These are phyloP conservation scores for Electrona antarctica DNA, from an alignment of 2,113 vertebrate genomes.

Conservation along the genomic window DNA sequence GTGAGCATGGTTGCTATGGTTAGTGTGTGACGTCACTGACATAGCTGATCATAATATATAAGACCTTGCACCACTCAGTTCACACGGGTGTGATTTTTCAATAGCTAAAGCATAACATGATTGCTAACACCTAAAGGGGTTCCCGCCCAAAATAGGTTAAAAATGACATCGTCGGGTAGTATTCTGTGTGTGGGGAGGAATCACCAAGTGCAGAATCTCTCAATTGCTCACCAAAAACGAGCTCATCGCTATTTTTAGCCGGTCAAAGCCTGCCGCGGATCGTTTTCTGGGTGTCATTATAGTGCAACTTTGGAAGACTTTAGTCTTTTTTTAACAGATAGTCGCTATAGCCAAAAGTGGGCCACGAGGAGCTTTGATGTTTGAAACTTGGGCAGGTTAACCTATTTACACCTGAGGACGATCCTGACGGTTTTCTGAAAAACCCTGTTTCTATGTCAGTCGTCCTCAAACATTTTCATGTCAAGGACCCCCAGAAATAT, in stretches of 20 bases:
- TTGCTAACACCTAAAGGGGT: too few species aligned
- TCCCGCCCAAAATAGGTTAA: too few species aligned
- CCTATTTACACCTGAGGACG: conserved; percentile 7
- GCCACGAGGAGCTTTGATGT: conserved; percentile 4
- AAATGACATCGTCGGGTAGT: conserved; percentile 28
- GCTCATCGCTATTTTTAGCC: conserved; percentile 61
- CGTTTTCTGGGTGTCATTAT: conserved; percentile 44
- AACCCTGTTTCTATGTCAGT: too few species aligned
- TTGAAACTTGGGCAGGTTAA: conserved; percentile 10
- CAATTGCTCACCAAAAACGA: conserved; percentile 53
- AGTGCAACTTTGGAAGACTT: conserved; percentile 53
- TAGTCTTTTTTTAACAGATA: conserved; percentile 39
- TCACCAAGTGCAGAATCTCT: conserved; percentile 68
- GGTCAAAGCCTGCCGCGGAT: conserved; percentile 27
- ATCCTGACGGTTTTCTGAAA: too few species aligned
- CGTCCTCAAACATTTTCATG: too few species aligned
- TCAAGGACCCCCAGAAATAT: too few species aligned
- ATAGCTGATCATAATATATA: too few species aligned
- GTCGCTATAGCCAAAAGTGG: conserved; percentile 17
- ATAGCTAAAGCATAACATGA: too few species aligned
- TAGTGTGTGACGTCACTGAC: too few species aligned
- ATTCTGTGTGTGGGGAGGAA: conserved; percentile 30
- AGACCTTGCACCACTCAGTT: too few species aligned
- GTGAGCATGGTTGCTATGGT: too few species aligned
- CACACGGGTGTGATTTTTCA: too few species aligned